Evolutionary conservation across 1,140 invertebrate species (phyloP).

Genomic region (Rhyzopertha dominica): DNA sequence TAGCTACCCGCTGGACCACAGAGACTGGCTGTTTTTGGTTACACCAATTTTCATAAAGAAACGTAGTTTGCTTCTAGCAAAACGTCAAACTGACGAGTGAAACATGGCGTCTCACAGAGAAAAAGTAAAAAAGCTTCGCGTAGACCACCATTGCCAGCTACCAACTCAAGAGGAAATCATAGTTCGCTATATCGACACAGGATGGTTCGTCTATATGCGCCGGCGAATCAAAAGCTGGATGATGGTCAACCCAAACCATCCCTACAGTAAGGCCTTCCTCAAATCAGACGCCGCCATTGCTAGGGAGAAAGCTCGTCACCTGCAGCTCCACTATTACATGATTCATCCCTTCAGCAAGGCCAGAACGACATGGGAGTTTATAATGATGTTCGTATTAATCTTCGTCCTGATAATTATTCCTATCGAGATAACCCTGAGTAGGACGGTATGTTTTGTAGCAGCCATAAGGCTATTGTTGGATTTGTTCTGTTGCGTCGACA

Average conservation of each 20-base stretch:
- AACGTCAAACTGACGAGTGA: too few relatives aligned
- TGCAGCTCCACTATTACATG: constrained; percentile 10
- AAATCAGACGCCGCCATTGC: constrained; percentile 22
- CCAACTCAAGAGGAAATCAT: constrained; percentile 12
- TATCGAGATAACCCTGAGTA: constrained; percentile 3
- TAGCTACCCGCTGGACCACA: too few relatives aligned
- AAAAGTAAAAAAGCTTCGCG: too few relatives aligned
- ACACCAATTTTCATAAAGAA: too few relatives aligned
- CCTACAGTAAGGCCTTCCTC: constrained; percentile 16
- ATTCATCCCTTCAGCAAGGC: constrained; percentile 23
- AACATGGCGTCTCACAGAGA: too few relatives aligned
- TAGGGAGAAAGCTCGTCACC: constrained; percentile 20
- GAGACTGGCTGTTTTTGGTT: too few relatives aligned
- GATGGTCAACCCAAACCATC: constrained; percentile 22
- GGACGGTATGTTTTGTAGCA: background rate
- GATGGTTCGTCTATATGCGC: constrained; percentile 19
- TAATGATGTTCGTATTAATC: background rate
- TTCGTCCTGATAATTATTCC: constrained; percentile 7
- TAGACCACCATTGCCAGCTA: constrained; percentile 13
- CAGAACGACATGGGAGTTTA: constrained; percentile 5
- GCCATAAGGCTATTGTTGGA: constrained; percentile 6
- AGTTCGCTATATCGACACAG: constrained; percentile 21
- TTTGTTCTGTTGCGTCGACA: constrained; percentile 11
- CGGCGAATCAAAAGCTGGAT: constrained; percentile 12
- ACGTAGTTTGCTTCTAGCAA: too few relatives aligned